phyloP scores from a whole-genome alignment of 2,888 invertebrate genomes.

The Drosophila nigritarsus region DNA sequence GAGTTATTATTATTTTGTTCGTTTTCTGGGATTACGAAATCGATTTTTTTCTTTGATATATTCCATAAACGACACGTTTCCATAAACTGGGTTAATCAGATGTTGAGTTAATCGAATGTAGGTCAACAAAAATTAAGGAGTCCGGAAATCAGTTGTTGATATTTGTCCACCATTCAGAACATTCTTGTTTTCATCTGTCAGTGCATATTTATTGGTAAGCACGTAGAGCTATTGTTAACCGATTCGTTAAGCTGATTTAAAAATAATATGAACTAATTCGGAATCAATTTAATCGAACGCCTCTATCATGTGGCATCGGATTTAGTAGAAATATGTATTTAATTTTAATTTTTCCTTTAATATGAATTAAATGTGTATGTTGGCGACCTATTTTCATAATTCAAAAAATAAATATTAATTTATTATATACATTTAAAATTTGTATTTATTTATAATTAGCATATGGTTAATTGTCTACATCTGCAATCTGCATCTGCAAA shows the following conservation, averaged over 20 bases:
- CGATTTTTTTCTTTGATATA: slow-evolving; percentile 40
- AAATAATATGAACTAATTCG: too few species aligned
- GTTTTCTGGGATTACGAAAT: slow-evolving; percentile 65
- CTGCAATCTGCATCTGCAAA: too few species aligned
- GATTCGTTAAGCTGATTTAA: not conserved
- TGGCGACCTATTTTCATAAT: not conserved
- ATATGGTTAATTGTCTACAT: too few species aligned
- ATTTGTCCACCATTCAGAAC: not conserved
- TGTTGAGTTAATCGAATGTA: slow-evolving; percentile 14
- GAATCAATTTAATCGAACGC: not conserved
- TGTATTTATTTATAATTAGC: not conserved
- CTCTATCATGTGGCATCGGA: not conserved
- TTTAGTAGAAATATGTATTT: not conserved
- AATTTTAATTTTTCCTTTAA: not conserved
- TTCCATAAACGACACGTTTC: slow-evolving; percentile 29
- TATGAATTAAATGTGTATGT: not conserved
- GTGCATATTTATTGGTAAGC: not conserved
- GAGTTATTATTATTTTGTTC: slow-evolving; percentile 47
- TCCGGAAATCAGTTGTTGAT: not conserved
- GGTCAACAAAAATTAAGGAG: slow-evolving; percentile 32
- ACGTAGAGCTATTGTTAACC: not conserved
- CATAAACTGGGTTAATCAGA: slow-evolving; percentile 11
- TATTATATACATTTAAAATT: not conserved
- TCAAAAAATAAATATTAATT: not conserved
- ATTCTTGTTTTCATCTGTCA: not conserved